Conservation (phyloP, 2,113 vertebrate species). For the Malurus elegans region DNA sequence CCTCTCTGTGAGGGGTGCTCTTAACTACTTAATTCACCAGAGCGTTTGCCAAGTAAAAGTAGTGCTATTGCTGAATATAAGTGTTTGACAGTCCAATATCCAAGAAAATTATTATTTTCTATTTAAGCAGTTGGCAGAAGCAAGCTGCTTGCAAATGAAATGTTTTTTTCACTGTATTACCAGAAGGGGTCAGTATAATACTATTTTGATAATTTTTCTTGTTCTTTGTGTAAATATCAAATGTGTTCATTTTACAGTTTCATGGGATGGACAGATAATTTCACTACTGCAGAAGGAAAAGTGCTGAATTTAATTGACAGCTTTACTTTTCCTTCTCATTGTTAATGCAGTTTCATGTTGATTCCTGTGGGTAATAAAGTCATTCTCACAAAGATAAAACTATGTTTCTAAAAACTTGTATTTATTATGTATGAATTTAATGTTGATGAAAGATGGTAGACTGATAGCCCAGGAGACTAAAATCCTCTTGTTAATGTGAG, state of each 20-base stretch:
- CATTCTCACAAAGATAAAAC: not conserved
- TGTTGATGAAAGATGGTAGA: not conserved
- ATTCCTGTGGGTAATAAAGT: not conserved
- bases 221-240: not conserved
- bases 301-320: not conserved
- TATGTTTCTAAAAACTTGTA: not conserved
- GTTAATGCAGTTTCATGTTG: not conserved
- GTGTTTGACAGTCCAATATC: not conserved
- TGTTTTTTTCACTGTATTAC: not conserved
- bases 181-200: constrained; percentile 18
- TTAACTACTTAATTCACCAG: not conserved
- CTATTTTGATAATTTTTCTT: not conserved
- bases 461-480: not conserved
- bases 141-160: not conserved
- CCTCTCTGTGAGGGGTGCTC: not conserved
- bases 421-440: constrained; percentile 7
- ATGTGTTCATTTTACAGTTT: not conserved
- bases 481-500: not conserved
- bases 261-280: not conserved
- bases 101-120: not conserved
- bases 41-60: not conserved
- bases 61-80: not conserved
- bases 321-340: not conserved
- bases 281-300: not conserved
- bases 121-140: not conserved